Conservation (phyloP, 2,113 vertebrate genomes). For the Labeo catla region DNA sequence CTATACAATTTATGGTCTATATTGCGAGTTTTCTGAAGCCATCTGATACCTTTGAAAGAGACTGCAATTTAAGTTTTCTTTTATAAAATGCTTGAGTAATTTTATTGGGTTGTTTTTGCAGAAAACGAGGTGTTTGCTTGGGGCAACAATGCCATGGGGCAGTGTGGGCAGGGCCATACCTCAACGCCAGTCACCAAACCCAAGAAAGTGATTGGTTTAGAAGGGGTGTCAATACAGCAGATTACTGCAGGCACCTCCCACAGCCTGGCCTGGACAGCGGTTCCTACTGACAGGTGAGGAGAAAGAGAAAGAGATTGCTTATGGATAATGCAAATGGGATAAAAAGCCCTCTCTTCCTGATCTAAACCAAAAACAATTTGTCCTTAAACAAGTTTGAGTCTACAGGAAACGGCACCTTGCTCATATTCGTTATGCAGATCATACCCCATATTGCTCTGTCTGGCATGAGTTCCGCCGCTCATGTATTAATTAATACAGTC, state of each 20-base stretch:
- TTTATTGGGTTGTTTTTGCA: conserved; percentile 58
- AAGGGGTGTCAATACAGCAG: conserved; percentile 94
- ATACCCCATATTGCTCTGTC: background rate
- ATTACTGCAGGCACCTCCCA: conserved; percentile 97
- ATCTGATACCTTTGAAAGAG: background rate
- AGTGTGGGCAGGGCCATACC: conserved; percentile 98
- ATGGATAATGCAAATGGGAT: background rate
- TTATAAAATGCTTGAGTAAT: background rate
- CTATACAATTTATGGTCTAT: background rate
- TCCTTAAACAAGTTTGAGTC: background rate
- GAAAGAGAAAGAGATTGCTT: background rate
- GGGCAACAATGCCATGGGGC: conserved; percentile 99
- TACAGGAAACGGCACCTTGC: background rate
- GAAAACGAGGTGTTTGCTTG: conserved; percentile 99
- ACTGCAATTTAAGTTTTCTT: background rate
- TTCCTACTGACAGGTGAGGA: conserved; percentile 92
- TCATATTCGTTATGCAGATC: background rate
- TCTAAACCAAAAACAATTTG: background rate
- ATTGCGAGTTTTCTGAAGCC: background rate
- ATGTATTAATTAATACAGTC: conserved; percentile 38
- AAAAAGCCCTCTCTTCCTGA: background rate
- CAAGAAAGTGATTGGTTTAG: conserved; percentile 95
- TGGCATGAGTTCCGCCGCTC: background rate
- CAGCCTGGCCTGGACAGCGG: conserved; percentile 96
- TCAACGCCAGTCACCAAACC: conserved; percentile 98